Evolutionary conservation across 1,140 invertebrate species (phyloP).

Genomic region (Mycetomoellerius zeteki): DNA sequence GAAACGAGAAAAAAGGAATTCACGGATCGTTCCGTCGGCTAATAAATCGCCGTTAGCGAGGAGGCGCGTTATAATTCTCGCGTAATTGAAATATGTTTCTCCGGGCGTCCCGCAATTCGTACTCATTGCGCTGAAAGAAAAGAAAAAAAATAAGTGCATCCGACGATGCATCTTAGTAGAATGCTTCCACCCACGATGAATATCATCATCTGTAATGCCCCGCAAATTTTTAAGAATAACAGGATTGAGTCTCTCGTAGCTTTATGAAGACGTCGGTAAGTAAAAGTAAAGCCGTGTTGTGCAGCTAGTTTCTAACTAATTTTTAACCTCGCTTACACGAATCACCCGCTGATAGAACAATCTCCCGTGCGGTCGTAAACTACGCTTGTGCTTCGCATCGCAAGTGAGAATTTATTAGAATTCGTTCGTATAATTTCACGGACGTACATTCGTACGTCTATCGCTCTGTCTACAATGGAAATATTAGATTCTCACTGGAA

Average conservation of each 20-base stretch:
- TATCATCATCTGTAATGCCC: slow-evolving; percentile 32
- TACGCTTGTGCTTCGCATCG: background rate
- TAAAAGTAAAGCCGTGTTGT: background rate
- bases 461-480: no score
- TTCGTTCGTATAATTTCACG: slow-evolving; percentile 40
- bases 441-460: background rate
- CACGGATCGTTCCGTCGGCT: slow-evolving; percentile 47
- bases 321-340: background rate
- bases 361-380: background rate
- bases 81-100: slow-evolving; percentile 65
- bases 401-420: background rate
- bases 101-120: slow-evolving; percentile 61
- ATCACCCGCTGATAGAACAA: slow-evolving; percentile 13
- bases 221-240: slow-evolving; percentile 45
- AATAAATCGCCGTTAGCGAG: slow-evolving; percentile 63
- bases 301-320: background rate
- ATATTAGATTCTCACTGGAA: no score
- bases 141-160: slow-evolving; percentile 16
- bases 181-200: slow-evolving; percentile 42
- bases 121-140: slow-evolving; percentile 53
- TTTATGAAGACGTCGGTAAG: slow-evolving; percentile 19
- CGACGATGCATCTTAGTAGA: slow-evolving; percentile 43
- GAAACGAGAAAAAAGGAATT: slow-evolving; percentile 49
- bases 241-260: background rate
- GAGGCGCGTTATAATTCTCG: slow-evolving; percentile 61